Evolutionary conservation across 2,113 vertebrate genomes (phyloP).

Genomic region (Halcyon malimbica): DNA sequence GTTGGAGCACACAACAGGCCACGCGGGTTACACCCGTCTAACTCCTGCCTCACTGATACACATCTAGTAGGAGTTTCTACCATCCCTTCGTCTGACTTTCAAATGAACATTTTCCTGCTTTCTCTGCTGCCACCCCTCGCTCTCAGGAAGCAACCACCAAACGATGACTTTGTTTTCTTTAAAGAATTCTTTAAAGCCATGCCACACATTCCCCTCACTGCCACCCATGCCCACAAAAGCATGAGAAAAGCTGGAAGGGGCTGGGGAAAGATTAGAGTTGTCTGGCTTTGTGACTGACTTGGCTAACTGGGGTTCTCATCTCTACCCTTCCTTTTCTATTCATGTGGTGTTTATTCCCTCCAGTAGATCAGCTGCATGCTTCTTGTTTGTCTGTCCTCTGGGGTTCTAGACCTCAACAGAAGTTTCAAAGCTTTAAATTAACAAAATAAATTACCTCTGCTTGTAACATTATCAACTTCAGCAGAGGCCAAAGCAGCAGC

Average conservation of each 20-base stretch:
- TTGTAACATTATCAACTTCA: neutral
- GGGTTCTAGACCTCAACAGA: neutral
- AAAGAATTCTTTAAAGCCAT: neutral
- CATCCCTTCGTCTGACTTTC: neutral
- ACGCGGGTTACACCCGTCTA: neutral
- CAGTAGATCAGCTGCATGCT: fast-evolving
- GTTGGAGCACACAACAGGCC: neutral
- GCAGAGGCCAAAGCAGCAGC: neutral
- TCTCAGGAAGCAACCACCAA: neutral
- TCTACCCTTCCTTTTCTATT: neutral
- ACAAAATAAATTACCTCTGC: neutral
- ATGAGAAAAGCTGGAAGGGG: neutral
- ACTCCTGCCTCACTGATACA: neutral
- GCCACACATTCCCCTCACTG: neutral
- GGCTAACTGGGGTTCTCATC: neutral
- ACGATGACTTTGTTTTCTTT: neutral
- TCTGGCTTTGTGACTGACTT: neutral
- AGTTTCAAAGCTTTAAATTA: neutral
- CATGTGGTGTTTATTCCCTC: neutral
- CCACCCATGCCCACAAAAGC: neutral
- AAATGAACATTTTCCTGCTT: neutral
- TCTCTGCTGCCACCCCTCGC: neutral
- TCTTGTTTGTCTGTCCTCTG: neutral
- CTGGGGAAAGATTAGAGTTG: neutral
- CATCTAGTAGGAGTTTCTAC: neutral